Base-by-base conservation (phyloP, 2,888 invertebrate species). In the Lepetodrilus schrolli region DNA sequence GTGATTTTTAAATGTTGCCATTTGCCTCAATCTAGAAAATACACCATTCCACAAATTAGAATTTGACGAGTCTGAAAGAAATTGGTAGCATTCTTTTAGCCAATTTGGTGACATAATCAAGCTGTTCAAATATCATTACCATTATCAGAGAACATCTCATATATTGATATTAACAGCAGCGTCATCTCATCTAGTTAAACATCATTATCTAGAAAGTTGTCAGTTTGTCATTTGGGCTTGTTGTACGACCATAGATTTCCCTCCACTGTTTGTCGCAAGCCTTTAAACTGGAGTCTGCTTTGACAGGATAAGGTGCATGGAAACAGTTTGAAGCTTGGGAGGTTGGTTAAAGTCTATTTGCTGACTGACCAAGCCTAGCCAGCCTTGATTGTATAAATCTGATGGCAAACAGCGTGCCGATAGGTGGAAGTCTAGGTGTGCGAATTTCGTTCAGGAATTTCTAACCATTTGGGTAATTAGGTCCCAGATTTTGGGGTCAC, bases 381-480 rank as follows among this genome's bases (percentile, higher is more conserved):
- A 30, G n/a, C n/a, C 17, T 1, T 1, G 21, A 10, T 51, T 20
- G 51, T 51, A 51, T 51, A 10, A 51, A 23, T 20, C 34, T 30
- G 26, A 17, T 13, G 17, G 58, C 13, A 34, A 30, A 30, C 34
- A 58, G 58, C 13, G 17, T n/a, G 34, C 30, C 17, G n/a, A 58
- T n/a, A 58, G 58, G 58, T 23, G 3, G 58, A 23, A 58, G 34
- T 26, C 30, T 58, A 58, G n/a, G 58, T 58, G 58, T 58, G 58
- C 34, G n/a, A 34, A 58, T 58, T 58, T 58, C 34, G 58, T 58
- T 58, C 58, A 30, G 58, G 58, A 58, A 58, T 58, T 26, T 58
- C 34, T 26, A 30, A 34, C 30, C 30, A 58, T 58, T 58, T 30
- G 7, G 58, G 34, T 58, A 58, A 58, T 58, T 58, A 30, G 34